Evolutionary conservation across 1,140 invertebrate species (phyloP), one percentile per base, ranked within the genome.

Genomic region (Drosophila ohnishii): DNA sequence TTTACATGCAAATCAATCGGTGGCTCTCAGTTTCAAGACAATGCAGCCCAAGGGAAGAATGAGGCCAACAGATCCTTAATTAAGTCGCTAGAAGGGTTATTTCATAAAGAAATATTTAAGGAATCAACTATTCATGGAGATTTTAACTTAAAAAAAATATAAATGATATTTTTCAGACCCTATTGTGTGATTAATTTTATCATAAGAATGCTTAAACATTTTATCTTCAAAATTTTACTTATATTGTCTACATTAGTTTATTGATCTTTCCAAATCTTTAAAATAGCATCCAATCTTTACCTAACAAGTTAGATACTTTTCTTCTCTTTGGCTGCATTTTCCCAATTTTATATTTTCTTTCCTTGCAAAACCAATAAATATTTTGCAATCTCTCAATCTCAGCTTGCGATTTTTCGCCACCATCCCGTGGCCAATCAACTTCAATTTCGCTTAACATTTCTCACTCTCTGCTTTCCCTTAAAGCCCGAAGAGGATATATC

Each of bases 1-100:
- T 88, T 88, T 88, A 78, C 80, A 88, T 88, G 84, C 84, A 88
- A 88, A 88, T 88, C 76, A 77, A 61, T 70, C 62, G 40, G 40
- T 67, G 75, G 42, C 39, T 56, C 39, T 47, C n/a, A 22, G 34
- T 69, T 67, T 28, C 10, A 25, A 51, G 48, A 28, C 39, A 64
- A 65, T 22, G 37, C 32, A 51, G 14, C 34, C 60, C n/a, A 30
- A 62, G 47, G 65, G 11, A 19, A 30, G 22, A 61, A 40, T 22
- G 9, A 40, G 47, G 34, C 6, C 16, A 7, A 45, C 3, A 48
- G 63, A 47, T 40, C 30, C 42, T n/a, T 70, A 71, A 71, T 70
- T 71, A 70, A 70, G 67, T 71, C 19, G 11, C 47, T 67, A 44
- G 3, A 34, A 42, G 35, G 22, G 59, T 42, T 42, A 22, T 14